Base-by-base conservation (phyloP, 2,888 invertebrate genomes). In the Nezara viridula region DNA sequence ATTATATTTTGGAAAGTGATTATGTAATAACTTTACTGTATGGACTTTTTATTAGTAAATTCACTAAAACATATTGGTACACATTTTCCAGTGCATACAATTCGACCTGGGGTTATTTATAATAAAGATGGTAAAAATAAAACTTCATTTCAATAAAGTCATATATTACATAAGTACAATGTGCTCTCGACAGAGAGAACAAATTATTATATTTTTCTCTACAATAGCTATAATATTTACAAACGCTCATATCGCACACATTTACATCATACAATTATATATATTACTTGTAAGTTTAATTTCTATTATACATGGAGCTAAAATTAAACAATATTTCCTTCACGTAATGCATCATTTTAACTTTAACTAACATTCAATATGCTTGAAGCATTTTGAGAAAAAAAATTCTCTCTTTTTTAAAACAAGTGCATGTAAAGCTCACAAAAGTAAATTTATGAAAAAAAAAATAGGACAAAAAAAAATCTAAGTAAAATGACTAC, bases 131-230 rank as follows among this genome's bases (percentile, higher is more conserved):
- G 40, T 24, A 81, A 44, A n/a, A 47, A 81, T 3, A n/a, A 81
- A 47, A 81, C 44, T 40, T 73, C 60, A 73, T 66, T 88, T 88
- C 88, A 88, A 86, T 86, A 86, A 49, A 86, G 49, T 86, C 32
- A 50, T 88, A 88, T 88, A 88, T 88, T 88, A 88, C 88, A 88
- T 88, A 88, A 88, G 88, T 88, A 88, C 88, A 88, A 73, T n/a
- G 37, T 32, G 73, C 47, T 21, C 88, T 73, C 73, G 6, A 10
- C 60, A 44, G 19, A n/a, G 88, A 88, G 88, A 88, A 73, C 88
- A 27, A 88, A 66, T 73, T 88, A 88, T 88, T 86, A 52, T 40
- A n/a, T n/a, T 73, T 55, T 60, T 55, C n/a, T 50, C 55, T 52
- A 73, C 73, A 88, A 73, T 88, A 88, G 44, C 66, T 88, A 73